Conservation (phyloP, 2,888 invertebrate genomes). For the Stenurella melanura region DNA sequence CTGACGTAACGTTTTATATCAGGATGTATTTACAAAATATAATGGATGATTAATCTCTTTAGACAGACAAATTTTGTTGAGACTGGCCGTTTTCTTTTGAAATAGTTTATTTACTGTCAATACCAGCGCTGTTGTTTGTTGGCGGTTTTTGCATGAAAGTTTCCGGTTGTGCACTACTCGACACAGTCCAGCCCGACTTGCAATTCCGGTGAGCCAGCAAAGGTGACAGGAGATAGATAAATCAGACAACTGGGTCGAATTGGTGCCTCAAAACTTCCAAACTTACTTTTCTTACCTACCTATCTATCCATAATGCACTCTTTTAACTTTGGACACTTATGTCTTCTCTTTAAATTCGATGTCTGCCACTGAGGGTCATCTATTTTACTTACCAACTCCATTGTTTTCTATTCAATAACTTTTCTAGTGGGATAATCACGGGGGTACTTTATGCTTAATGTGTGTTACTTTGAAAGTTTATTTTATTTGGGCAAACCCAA, state of each 20-base stretch:
- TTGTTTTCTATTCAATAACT: slow-evolving; percentile 50
- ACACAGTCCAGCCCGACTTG: slow-evolving; percentile 57
- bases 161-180: slow-evolving; percentile 45
- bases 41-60: slow-evolving; percentile 17
- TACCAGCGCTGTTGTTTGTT: slow-evolving; percentile 47
- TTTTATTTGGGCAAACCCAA: not conserved
- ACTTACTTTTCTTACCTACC: slow-evolving; percentile 56
- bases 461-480: not conserved
- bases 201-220: slow-evolving; percentile 57
- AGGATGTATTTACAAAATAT: not conserved
- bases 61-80: slow-evolving; percentile 12
- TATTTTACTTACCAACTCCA: slow-evolving; percentile 51
- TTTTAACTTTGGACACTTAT: slow-evolving; percentile 63
- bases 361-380: slow-evolving; percentile 54
- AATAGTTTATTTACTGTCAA: slow-evolving; percentile 48
- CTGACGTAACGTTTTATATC: too few species aligned
- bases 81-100: slow-evolving; percentile 28
- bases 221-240: slow-evolving; percentile 62
- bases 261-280: slow-evolving; percentile 66
- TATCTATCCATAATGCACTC: slow-evolving; percentile 63
- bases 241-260: slow-evolving; percentile 69
- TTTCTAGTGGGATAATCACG: slow-evolving; percentile 51
- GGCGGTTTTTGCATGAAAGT: slow-evolving; percentile 49
- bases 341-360: slow-evolving; percentile 64
- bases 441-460: slow-evolving; percentile 24